Evolutionary conservation across 1,140 invertebrate genomes (phyloP), one percentile per base, ranked within the genome.

Genomic region (Cheumatopsyche charites): DNA sequence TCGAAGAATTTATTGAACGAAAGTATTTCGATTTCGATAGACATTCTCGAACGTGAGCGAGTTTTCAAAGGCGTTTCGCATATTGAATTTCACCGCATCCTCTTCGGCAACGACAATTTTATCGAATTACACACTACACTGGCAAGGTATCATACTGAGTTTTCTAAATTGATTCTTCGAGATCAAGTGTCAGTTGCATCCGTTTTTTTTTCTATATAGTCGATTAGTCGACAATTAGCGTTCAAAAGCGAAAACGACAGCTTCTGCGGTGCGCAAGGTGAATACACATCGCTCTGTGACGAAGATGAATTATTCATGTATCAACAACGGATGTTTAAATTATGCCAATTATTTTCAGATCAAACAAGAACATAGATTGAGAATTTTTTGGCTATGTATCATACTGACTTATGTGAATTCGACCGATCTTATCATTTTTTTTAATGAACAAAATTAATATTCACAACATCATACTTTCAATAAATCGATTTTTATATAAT

Each of bases 1-100:
- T n/a, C n/a, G n/a, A n/a, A n/a, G n/a, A 36, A 36, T 36, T 36
- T 36, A 36, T 3, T 36, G 9, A 4, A 4, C 9, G 9, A 36
- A 36, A 36, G 9, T 36, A 36, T 36, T 36, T 36, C 9, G 3
- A 9, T 4, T 36, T 4, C 29, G 25, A 58, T 21, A 58, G n/a
- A 26, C 21, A 9, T 21, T 58, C 55, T 58, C 25, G 55, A 58
- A 19, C 55, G 23, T 21, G 55, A 58, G 23, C 7, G 55, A 58
- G 4, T 25, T 25, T 19, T 58, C 55, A 26, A 58, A 58, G 55
- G 55, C 55, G 55, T 58, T 58, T 58, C 21, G 21, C 19, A n/a
- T 58, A 58, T 58, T 19, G 55, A 26, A 25, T 58, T 58, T 58
- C 55, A 58, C 55, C 55, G 55, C 55, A 58, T 58, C 55, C 55